Base-by-base conservation (phyloP, 2,888 invertebrate genomes). In the Latheticus oryzae region DNA sequence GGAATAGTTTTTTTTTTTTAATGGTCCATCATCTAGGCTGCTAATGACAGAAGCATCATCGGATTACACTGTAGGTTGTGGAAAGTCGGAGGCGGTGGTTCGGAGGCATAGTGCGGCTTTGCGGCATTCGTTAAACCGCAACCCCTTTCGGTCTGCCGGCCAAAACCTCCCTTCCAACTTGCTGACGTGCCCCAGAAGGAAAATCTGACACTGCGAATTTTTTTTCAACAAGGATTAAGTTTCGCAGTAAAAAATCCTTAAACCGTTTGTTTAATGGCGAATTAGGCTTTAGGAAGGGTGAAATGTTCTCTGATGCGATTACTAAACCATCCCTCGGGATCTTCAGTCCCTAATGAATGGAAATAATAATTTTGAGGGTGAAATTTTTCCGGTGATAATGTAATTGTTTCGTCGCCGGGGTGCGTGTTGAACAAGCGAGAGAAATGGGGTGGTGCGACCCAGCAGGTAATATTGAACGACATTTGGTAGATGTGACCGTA, bases 401-500 rank as follows among this genome's bases (percentile, higher is more conserved):
- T 38, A 38, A 38, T 38, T 38, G 38, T 38, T 38, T 21, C 21
- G 38, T 17, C 17, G 35, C 2, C 19, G 35, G 13, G n/a, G 15
- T 5, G 15, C 26, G 28, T 11, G 28, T 43, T 15, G 24, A 43
- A 19, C 8, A 26, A 16, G 35, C 35, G 38, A 11, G 50, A 50
- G 45, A 56, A 56, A 32, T 51, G 50, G 56, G 57, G 43, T 33
- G 50, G 26, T 8, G 42, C 40, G 43, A 48, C 50, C 42, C 19
- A 23, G 47, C 64, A 65, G 64, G 65, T 67, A 66, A 65, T 63
- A 60, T 65, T 48, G 65, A 61, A 66, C 72, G 71, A 73, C 71
- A 73, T 73, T 73, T 71, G 73, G 72, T 69, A 69, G 71, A 72
- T 70, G 70, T 60, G 70, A 67, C 67, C 71, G 69, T 72, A 73